These are phyloP conservation scores for Hyperoplus immaculatus DNA, from an alignment of 2,797 vertebrate genomes.

Conservation along the genomic window DNA sequence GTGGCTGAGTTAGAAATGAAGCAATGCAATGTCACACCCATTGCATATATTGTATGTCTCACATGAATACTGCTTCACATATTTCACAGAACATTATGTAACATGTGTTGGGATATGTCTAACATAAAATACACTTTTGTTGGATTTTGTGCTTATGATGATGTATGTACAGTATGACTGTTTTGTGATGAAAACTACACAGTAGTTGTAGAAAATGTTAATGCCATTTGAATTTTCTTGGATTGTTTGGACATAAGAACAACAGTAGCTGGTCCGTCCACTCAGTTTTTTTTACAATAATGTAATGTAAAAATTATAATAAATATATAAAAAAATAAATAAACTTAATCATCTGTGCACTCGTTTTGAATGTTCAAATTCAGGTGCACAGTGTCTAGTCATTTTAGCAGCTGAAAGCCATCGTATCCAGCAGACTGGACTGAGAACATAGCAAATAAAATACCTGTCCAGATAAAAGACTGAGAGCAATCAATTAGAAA, in stretches of 20 bases:
- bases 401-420: slow-evolving; percentile 30
- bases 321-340: slow-evolving; percentile 11
- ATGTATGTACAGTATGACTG: no score
- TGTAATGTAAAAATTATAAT: not conserved
- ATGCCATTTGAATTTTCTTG: no score
- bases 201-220: no score
- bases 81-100: no score
- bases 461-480: slow-evolving; percentile 49
- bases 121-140: no score
- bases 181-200: no score
- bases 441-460: slow-evolving; percentile 26
- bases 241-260: no score
- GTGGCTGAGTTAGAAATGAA: not conserved
- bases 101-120: no score
- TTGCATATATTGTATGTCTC: not conserved
- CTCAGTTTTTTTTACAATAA: no score
- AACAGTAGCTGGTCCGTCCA: no score
- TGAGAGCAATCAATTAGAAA: slow-evolving; percentile 68
- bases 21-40: not conserved
- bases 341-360: slow-evolving; percentile 34
- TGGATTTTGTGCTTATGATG: no score
- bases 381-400: slow-evolving; percentile 36
- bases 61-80: no score
- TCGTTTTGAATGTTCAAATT: slow-evolving; percentile 42
- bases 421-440: slow-evolving; percentile 19